Evolutionary conservation across 2,888 invertebrate genomes (phyloP), one percentile per base, ranked within the genome.

Genomic region (Epirrhoe tristata): DNA sequence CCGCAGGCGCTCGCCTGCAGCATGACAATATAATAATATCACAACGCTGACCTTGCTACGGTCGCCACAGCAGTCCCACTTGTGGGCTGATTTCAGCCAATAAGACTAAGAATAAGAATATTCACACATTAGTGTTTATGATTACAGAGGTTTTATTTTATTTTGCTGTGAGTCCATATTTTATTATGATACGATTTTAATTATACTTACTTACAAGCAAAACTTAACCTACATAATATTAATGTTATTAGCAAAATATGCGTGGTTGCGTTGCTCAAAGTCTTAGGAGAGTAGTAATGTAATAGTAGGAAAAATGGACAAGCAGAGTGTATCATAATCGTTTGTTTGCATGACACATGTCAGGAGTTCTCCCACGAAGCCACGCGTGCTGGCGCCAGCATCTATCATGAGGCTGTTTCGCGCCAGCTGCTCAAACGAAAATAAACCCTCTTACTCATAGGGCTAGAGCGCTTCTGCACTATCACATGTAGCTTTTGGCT

Each of bases 401-500:
- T 17, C 12, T 16, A 17, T 50, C 59, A 67, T 16, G 32, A 31
- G 34, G 54, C 58, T 58, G 58, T 53, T 56, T 60, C 60, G 17
- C 55, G 16, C 32, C 48, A 52, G 17, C 36, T 17, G 55, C 10
- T 34, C 71, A 73, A 58, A 56, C 74, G 39, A 74, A 75, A 74
- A 77, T 80, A 77, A 75, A 75, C 79, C 67, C 51, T 80, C 75
- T 77, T 71, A 63, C 73, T 71, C 73, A 77, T 36, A 1, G 0
- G n/a, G 65, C 68, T 81, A 74, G 76, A 72, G 62, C 71, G 66
- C 61, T 67, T 73, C 59, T 59, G 34, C 58, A 57, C 8, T 55
- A 39, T 50, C 68, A 75, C 74, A 79, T 75, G 71, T 68, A 67
- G 71, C 75, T 73, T 76, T 82, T 84, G 83, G 81, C 72, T 85